phyloP scores from a whole-genome alignment of 2,797 vertebrate genomes.

The Prunella strophiata region DNA sequence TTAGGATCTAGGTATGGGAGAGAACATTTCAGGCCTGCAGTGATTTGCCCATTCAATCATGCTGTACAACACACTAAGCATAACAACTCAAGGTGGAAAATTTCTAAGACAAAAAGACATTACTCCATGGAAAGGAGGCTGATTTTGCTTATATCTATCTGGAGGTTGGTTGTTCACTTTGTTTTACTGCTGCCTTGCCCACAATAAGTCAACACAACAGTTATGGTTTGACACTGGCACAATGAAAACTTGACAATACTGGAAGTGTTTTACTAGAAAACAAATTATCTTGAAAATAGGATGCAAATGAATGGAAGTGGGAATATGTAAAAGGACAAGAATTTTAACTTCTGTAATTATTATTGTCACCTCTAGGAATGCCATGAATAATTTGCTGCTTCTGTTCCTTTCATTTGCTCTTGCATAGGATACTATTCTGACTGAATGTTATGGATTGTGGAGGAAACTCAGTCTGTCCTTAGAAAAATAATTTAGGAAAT shows the following conservation, averaged over 20 bases:
- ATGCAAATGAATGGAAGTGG: background rate
- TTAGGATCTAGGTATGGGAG: background rate
- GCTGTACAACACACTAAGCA: constrained; percentile 27
- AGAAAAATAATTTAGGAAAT: background rate
- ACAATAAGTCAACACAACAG: background rate
- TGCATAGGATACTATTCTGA: background rate
- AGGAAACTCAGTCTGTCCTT: background rate
- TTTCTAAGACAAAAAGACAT: constrained; percentile 37
- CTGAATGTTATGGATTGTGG: background rate
- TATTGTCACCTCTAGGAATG: background rate
- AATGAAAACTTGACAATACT: constrained; percentile 36
- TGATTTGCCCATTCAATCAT: constrained; percentile 45
- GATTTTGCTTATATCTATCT: constrained; percentile 12
- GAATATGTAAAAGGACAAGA: background rate
- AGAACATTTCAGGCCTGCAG: background rate
- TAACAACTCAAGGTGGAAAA: constrained; percentile 36
- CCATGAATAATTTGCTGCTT: background rate
- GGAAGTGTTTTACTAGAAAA: background rate
- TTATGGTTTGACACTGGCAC: no score
- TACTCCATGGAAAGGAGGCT: constrained; percentile 19
- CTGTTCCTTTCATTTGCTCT: background rate
- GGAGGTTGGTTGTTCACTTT: background rate
- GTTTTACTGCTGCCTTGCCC: background rate
- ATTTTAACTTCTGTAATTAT: background rate
- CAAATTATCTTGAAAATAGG: constrained; percentile 22